Conservation (phyloP, 2,113 vertebrate species). For the Datnioides undecimradiatus region DNA sequence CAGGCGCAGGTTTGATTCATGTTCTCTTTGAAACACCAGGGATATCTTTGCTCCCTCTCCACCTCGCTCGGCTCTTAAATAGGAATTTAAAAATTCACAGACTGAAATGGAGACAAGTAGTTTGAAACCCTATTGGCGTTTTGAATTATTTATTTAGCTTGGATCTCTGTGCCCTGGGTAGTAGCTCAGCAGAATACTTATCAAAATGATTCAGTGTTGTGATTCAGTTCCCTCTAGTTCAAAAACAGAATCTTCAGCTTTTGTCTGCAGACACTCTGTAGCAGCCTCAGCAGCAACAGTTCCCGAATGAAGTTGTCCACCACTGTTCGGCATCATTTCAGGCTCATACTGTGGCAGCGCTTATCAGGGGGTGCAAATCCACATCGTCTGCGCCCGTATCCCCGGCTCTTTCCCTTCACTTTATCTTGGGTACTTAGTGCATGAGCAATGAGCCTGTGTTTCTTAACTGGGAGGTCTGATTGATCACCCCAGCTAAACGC, state of each 20-base stretch:
- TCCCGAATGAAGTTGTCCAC: conserved; percentile 2
- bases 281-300: background rate
- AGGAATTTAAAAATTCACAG: conserved; percentile 49
- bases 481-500: conserved; percentile 66
- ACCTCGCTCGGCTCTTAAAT: conserved; percentile 21
- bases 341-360: background rate
- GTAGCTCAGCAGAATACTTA: conserved; percentile 62
- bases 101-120: conserved; percentile 67
- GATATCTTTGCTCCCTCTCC: conserved; percentile 7
- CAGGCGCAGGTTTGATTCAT: conserved; percentile 8
- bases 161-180: conserved; percentile 23
- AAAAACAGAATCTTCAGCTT: conserved; percentile 17
- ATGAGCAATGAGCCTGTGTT: conserved; percentile 60
- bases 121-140: conserved; percentile 60
- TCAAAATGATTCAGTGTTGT: conserved; percentile 46
- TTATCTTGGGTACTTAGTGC: conserved; percentile 43
- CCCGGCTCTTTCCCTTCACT: conserved; percentile 5
- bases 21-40: conserved; percentile 27
- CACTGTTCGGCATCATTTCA: background rate
- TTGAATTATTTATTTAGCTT: conserved; percentile 70
- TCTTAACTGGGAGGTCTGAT: conserved; percentile 66
- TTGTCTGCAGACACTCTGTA: background rate
- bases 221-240: conserved; percentile 30
- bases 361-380: conserved; percentile 19
- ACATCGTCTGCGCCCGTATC: background rate